Base-by-base conservation (phyloP, 1,140 invertebrate genomes). In the Lordiphosa collinella region DNA sequence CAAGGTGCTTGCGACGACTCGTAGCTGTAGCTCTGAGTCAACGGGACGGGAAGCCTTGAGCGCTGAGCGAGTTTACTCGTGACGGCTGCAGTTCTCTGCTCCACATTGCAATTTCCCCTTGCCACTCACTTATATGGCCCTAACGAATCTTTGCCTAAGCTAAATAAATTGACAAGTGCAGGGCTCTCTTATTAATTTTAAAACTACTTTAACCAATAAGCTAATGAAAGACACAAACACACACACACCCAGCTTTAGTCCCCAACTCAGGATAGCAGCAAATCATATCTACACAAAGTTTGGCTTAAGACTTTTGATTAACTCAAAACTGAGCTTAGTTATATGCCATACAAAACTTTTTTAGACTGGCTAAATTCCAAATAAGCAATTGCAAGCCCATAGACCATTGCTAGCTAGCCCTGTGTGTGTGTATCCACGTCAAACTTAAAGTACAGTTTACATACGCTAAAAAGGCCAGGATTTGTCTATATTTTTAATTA, bases 361-460 rank as follows among this genome's bases (percentile, higher is more conserved):
- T 68, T 41, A 62, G 67, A 68, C 36, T 68, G 62, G 48, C 52
- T 37, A 69, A 82, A 82, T 84, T 71, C 49, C 8, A 80, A 82
- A 66, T 82, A 82, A 66, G 35, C 22, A 5, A 60, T 40, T 14
- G 18, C 25, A 43, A n/a, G 53, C 12, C 76, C 56, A 82, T 82
- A 82, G 76, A 52, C 76, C 51, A 60, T 50, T 48, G 32, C 58
- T 63, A 58, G 37, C 71, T 7, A 8, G 25, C 1, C 25, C 25
- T 29, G 25, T 29, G 25, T 5, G 18, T 29, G 25, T 29, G 25
- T 29, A 7, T 22, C 3, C 4, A 4, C 18, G 4, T 22, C 18
- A 22, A 29, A 7, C 25, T 29, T 29, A 29, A 63, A 59, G 71
- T 76, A 76, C 78, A 82, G 76, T 82, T 82, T 84, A 76, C 76